Percentiles rank a stretch among this genome's conserved stretches.
Conservation (phyloP, 2,888 invertebrate genomes). For the Mythimna vitellina region DNA sequence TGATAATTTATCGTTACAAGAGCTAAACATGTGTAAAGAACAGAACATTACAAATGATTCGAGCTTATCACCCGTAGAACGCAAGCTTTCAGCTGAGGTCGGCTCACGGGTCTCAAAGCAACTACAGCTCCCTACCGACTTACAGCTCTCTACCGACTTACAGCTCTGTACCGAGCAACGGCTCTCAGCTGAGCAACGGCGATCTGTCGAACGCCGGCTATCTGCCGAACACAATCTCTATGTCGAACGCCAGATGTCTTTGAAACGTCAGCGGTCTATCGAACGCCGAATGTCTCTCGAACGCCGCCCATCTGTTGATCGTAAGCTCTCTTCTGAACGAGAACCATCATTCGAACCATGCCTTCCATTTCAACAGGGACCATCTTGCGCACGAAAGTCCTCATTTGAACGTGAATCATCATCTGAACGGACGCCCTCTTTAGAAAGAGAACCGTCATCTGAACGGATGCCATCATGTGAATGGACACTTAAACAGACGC, state of each 20-base stretch:
- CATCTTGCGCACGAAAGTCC: background rate
- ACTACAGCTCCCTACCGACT: background rate
- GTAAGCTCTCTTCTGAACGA: background rate
- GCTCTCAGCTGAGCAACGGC: background rate
- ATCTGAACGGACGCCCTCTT: slow-evolving; percentile 3
- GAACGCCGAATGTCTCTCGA: background rate
- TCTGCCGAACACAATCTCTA: background rate
- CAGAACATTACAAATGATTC: slow-evolving; percentile 28
- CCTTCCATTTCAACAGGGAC: background rate
- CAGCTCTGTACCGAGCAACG: background rate
- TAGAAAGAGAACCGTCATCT: background rate
- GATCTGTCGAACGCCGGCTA: background rate
- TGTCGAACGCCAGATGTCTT: background rate
- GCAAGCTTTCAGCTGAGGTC: background rate
- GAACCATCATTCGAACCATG: background rate
- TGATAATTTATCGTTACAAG: slow-evolving; percentile 36
- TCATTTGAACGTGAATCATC: slow-evolving; percentile 14
- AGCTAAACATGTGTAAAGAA: slow-evolving; percentile 26
- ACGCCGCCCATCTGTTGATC: background rate
- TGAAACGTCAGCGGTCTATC: background rate
- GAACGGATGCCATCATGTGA: slow-evolving; percentile 12
- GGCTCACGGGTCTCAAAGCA: background rate
- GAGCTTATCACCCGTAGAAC: slow-evolving; percentile 22
- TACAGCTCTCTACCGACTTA: background rate
- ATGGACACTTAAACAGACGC: background rate